Conservation (phyloP, 2,113 vertebrate genomes). For the Meleagris gallopavo region DNA sequence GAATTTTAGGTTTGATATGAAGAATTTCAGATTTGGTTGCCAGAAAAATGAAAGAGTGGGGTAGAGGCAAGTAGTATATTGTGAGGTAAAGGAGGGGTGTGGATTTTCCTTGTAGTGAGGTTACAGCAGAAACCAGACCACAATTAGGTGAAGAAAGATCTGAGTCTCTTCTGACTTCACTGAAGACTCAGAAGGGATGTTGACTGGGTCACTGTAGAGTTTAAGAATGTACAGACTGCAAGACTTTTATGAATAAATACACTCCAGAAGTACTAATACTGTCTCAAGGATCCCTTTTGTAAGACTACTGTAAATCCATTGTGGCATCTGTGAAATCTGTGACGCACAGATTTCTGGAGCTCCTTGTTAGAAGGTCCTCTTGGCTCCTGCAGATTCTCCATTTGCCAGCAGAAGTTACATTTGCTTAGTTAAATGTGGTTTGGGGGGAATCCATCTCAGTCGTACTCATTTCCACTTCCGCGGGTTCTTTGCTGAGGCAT, state of each 20-base stretch:
- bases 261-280: neutral
- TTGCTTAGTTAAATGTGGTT: neutral
- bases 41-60: neutral
- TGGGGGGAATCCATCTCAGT: neutral
- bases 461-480: neutral
- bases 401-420: neutral
- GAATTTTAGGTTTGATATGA: neutral
- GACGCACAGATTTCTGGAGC: neutral
- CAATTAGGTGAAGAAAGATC: neutral
- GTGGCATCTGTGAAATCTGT: no score
- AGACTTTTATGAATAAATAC: neutral
- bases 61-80: neutral
- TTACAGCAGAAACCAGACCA: neutral
- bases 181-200: neutral
- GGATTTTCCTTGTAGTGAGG: neutral
- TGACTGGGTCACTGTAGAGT: neutral
- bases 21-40: neutral
- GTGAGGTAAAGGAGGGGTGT: neutral
- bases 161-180: neutral
- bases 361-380: neutral
- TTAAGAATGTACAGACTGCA: neutral
- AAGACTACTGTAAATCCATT: neutral
- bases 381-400: neutral
- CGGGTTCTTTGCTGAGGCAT: neutral
- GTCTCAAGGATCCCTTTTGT: neutral